Conservation (phyloP, 2,797 vertebrate genomes). For the Meriones psammophilus region DNA sequence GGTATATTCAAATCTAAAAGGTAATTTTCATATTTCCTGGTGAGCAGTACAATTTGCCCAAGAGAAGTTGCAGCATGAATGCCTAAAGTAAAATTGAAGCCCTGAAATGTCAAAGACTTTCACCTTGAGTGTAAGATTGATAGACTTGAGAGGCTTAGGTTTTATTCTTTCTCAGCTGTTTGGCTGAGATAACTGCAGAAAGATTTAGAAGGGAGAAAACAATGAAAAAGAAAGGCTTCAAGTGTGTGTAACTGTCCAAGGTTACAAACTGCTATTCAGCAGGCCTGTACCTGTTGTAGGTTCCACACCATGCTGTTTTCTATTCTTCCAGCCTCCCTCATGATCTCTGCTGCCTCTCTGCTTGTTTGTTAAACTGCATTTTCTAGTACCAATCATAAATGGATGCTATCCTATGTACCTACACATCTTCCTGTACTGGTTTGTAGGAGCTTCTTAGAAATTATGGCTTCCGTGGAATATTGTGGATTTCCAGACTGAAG, state of each 20-base stretch:
- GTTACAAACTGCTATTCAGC: not conserved
- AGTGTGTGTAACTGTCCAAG: not conserved
- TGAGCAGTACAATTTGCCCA: not conserved
- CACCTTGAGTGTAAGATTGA: not conserved
- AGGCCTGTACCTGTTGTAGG: not conserved
- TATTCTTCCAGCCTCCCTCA: not conserved
- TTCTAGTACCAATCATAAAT: not conserved
- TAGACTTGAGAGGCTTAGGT: not conserved
- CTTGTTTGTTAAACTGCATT: not conserved
- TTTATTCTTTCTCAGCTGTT: not conserved
- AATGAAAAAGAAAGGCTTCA: not conserved
- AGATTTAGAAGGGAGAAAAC: not conserved
- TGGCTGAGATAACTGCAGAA: not conserved
- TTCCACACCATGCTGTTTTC: not conserved
- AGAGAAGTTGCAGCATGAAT: not conserved
- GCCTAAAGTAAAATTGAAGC: not conserved
- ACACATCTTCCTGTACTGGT: not conserved
- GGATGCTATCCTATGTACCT: not conserved
- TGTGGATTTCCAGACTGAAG: not conserved
- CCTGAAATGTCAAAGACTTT: not conserved
- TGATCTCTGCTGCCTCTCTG: not conserved
- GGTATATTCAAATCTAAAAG: not conserved
- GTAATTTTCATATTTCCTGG: no score
- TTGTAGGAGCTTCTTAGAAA: not conserved
- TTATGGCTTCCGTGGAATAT: not conserved